Conservation (phyloP, 2,888 invertebrate genomes). For the Melanargia galathea region DNA sequence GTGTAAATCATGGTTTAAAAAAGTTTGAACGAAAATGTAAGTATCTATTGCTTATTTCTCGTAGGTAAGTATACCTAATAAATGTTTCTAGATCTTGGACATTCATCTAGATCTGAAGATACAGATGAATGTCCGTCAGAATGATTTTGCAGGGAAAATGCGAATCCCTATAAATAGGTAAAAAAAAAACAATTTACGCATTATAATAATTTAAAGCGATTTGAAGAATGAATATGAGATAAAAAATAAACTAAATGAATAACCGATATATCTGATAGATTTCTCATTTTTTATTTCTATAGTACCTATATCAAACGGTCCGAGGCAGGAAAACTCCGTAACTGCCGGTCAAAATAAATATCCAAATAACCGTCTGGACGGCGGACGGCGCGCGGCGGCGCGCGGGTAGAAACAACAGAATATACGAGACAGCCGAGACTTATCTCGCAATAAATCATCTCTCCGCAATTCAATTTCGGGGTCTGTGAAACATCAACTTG, state of each 20-base stretch:
- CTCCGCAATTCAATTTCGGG: constrained; percentile 27
- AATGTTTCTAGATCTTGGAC: too few relatives aligned
- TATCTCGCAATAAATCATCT: constrained; percentile 28
- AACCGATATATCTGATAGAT: not conserved
- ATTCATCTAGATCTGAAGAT: too few relatives aligned
- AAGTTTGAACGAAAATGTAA: too few relatives aligned
- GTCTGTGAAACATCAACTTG: constrained; percentile 17
- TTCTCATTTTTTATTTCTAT: not conserved
- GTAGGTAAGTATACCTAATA: too few relatives aligned
- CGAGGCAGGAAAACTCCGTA: not conserved
- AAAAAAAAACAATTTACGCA: not conserved
- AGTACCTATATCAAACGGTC: not conserved
- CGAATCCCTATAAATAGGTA: too few relatives aligned
- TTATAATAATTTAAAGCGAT: not conserved
- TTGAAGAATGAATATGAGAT: too few relatives aligned
- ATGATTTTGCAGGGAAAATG: too few relatives aligned
- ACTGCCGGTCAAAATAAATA: not conserved
- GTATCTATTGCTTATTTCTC: too few relatives aligned
- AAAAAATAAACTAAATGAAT: too few relatives aligned
- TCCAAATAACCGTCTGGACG: not conserved
- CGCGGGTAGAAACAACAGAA: constrained; percentile 6
- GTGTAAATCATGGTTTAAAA: too few relatives aligned
- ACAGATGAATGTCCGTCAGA: too few relatives aligned
- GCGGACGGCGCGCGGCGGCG: too few relatives aligned
- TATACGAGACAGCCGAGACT: constrained; percentile 11